Base-by-base conservation (phyloP, 2,888 invertebrate species). In the Hydrotaea diabolus region DNA sequence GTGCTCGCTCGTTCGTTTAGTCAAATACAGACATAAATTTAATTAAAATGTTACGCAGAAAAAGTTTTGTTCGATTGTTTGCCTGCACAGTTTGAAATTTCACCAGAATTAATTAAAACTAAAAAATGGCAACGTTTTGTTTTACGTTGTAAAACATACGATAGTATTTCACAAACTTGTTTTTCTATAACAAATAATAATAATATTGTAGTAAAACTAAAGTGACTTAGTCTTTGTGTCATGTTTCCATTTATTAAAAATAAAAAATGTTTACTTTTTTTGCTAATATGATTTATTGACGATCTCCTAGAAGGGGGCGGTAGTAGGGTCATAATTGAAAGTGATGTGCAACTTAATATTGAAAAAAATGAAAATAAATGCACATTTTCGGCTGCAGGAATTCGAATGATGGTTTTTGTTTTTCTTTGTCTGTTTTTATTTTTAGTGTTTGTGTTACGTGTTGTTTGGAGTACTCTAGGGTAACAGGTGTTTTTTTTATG, bases 141-240 rank as follows among this genome's bases (percentile, higher is more conserved):
- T 11, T 66, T 66, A 19, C 13, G 4, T n/a, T 64, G n/a, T 66
- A 43, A 11, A 19, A 15, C 19, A 66, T 17, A n/a, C n/a, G n/a
- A n/a, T n/a, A n/a, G 43, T 43, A 17, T 69, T 46, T 46, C 46
- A 69, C 39, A 43, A 69, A 23, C 1, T 46, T 69, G 46, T 23
- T 43, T 46, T 46, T 69, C 7, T 31, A 31, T 4, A 31, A 69
- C 9, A 57, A 43, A 62, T 49, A 62, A 69, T 36, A 15, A n/a
- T 49, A 39, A 39, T 39, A 39, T 3, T 31, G 57, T 55, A 55
- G 71, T 43, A 80, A 83, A 4, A 55, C 74, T 71, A 69, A 19
- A 57, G 53, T 62, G 69, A 80, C 79, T 80, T 57, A 69, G 72
- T 80, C 36, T 36, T 59, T n/a, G 31, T 80, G 77, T 74, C 73